These are phyloP conservation scores for Mythimna albipuncta DNA, from an alignment of 2,888 invertebrate genomes.

Conservation along the genomic window DNA sequence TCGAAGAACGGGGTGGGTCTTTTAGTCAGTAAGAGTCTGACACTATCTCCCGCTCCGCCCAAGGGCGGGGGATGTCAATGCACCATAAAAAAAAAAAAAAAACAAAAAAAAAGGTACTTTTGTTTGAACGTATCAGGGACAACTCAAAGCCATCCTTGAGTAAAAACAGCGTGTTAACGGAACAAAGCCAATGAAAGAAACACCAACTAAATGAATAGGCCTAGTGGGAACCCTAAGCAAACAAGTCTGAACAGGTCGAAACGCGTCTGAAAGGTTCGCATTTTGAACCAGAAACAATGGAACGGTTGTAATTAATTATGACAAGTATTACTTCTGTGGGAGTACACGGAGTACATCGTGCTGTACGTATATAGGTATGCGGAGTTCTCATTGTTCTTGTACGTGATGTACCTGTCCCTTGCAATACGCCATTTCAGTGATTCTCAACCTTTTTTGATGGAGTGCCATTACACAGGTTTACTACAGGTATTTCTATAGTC, in stretches of 20 bases:
- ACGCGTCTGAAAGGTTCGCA: slow-evolving; percentile 51
- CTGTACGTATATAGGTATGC: not conserved
- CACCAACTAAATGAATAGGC: slow-evolving; percentile 22
- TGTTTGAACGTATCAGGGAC: not conserved
- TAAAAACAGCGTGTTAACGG: slow-evolving; percentile 15
- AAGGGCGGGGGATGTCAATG: too few relatives aligned
- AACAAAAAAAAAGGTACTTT: too few relatives aligned
- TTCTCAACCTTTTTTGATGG: too few relatives aligned
- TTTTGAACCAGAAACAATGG: slow-evolving; percentile 55
- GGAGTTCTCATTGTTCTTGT: slow-evolving; percentile 17
- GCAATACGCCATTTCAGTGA: slow-evolving; percentile 5
- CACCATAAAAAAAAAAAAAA: too few relatives aligned
- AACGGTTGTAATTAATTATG: slow-evolving; percentile 59
- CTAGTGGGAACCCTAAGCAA: slow-evolving; percentile 48
- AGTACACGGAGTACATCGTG: slow-evolving; percentile 22
- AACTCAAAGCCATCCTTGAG: slow-evolving; percentile 9
- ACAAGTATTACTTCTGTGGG: slow-evolving; percentile 54
- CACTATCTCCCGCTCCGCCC: too few relatives aligned
- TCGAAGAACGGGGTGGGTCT: too few relatives aligned
- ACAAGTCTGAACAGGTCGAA: slow-evolving; percentile 43
- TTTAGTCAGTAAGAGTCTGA: too few relatives aligned
- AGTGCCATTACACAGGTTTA: too few relatives aligned
- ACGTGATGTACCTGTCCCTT: slow-evolving; percentile 22
- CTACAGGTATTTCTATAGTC: too few relatives aligned
- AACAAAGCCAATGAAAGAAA: slow-evolving; percentile 23